These are phyloP conservation scores for Novumbra hubbsi DNA, from an alignment of 2,797 vertebrate genomes.

Conservation along the genomic window DNA sequence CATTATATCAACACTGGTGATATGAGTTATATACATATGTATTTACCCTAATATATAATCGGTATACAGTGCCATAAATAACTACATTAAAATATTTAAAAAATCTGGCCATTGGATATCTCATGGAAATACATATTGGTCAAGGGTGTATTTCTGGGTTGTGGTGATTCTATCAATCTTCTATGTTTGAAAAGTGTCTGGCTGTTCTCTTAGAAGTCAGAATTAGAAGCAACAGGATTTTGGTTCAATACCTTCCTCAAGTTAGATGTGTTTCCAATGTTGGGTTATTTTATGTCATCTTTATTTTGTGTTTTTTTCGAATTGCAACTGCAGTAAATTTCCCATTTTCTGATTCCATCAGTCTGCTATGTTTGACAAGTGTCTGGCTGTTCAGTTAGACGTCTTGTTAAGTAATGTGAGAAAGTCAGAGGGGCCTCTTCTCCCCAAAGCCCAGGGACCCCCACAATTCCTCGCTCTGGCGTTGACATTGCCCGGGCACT, in stretches of 20 bases:
- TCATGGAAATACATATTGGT: background rate
- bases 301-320: background rate
- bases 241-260: background rate
- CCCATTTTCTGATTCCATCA: background rate
- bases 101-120: too few relatives aligned
- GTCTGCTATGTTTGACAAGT: too few relatives aligned
- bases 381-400: too few relatives aligned
- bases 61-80: background rate
- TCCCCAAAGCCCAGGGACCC: too few relatives aligned
- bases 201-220: background rate
- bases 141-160: too few relatives aligned
- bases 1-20: too few relatives aligned
- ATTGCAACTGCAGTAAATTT: background rate
- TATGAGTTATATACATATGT: too few relatives aligned
- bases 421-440: too few relatives aligned
- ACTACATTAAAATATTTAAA: background rate
- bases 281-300: background rate
- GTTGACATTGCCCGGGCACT: too few relatives aligned
- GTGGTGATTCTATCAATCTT: too few relatives aligned
- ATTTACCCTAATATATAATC: background rate
- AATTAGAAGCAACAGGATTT: background rate
- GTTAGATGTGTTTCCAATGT: background rate
- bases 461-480: too few relatives aligned
- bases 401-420: too few relatives aligned
- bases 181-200: conserved; percentile 6